Evolutionary conservation across 2,888 invertebrate species (phyloP).

Genomic region (Rapana venosa): DNA sequence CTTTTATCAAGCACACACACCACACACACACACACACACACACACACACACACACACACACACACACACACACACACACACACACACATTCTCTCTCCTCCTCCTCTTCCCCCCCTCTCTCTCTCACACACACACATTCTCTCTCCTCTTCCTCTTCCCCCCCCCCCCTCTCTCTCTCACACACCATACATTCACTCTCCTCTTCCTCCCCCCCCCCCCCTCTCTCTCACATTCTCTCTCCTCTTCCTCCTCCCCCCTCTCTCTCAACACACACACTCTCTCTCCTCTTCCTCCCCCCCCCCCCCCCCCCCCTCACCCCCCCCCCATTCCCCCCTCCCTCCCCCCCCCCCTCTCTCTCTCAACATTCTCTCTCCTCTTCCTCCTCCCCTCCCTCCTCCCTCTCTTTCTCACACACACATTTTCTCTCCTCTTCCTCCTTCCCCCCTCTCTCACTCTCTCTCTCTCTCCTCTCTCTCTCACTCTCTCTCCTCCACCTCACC

Average conservation of each 20-base stretch:
- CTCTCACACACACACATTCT: conserved; percentile 7
- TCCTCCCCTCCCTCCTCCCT: background rate
- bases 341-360: background rate
- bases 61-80: conserved; percentile 15
- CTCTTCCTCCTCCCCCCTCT: too few relatives aligned
- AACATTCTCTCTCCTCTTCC: too few relatives aligned
- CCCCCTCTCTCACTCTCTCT: background rate
- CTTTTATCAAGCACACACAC: too few relatives aligned
- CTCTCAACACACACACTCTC: background rate
- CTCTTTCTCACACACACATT: background rate
- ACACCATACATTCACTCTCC: background rate
- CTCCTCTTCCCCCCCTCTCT: background rate
- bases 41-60: conserved; percentile 6
- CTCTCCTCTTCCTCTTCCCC: background rate
- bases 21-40: too few relatives aligned
- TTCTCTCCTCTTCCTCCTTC: background rate
- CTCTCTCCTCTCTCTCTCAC: background rate
- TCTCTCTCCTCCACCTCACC: background rate
- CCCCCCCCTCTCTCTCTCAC: background rate
- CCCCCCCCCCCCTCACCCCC: background rate
- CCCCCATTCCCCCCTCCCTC: background rate
- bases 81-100: too few relatives aligned
- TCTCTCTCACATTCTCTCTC: too few relatives aligned
- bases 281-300: background rate
- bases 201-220: background rate